A percentile compares a stretch with the other conserved stretches of the same genome.
These are phyloP conservation scores for Craseonycteris thonglongyai DNA, from an alignment of 2,113 vertebrate genomes.

Conservation along the genomic window DNA sequence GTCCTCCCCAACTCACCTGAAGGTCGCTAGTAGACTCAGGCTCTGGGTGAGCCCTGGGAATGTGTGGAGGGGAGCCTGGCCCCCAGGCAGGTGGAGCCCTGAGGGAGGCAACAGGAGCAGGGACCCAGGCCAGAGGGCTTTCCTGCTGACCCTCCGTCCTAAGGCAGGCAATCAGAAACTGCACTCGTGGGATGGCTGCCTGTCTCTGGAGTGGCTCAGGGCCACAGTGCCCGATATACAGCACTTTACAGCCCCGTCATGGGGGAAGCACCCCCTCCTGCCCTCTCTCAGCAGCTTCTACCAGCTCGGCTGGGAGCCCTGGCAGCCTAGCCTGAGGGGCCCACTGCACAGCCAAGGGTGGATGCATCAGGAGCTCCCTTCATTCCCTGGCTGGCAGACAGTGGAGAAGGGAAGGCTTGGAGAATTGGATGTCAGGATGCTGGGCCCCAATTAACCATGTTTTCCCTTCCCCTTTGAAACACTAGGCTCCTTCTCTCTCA, in stretches of 20 bases:
- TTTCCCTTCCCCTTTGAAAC: neutral
- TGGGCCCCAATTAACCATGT: neutral
- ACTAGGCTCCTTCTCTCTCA: constrained; percentile 9
- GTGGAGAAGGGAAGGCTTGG: neutral
- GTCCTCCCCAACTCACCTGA: neutral
- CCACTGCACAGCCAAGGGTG: neutral
- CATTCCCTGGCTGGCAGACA: neutral
- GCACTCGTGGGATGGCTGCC: neutral
- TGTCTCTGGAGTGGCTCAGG: neutral
- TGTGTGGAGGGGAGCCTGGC: neutral
- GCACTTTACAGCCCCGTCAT: neutral
- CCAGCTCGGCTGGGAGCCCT: neutral
- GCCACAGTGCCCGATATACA: neutral
- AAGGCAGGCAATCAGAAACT: neutral
- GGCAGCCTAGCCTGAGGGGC: neutral
- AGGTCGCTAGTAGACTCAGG: neutral
- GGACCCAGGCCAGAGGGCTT: neutral
- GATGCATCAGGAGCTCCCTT: neutral
- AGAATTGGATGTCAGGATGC: neutral
- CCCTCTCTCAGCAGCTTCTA: neutral
- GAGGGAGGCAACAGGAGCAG: neutral
- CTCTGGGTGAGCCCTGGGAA: neutral
- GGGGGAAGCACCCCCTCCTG: neutral
- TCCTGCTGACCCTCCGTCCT: too few relatives aligned
- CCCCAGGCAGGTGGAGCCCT: neutral